Percentiles rank a stretch among this genome's conserved stretches.
These are phyloP conservation scores for Sporophila hypoxantha DNA, from an alignment of 2,113 vertebrate genomes.

Conservation along the genomic window DNA sequence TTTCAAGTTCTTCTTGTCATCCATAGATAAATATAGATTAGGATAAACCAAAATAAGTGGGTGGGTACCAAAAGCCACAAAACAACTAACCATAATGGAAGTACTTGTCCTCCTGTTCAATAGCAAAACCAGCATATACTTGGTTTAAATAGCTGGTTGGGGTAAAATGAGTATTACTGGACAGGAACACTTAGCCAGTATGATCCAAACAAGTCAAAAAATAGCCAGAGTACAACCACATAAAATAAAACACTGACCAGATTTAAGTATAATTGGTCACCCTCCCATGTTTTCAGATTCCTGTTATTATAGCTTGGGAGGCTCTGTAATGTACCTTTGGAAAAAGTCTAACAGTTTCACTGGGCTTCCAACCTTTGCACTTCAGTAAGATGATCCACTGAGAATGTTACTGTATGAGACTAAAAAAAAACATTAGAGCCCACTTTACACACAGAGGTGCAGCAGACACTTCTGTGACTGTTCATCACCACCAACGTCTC, in stretches of 20 bases:
- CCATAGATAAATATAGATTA: slow-evolving; percentile 87
- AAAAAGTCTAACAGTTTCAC: slow-evolving; percentile 17
- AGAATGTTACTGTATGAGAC: not conserved
- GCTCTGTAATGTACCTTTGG: not conserved
- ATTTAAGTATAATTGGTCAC: slow-evolving; percentile 68
- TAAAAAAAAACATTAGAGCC: not conserved
- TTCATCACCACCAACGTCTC: not conserved
- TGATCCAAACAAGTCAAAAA: slow-evolving; percentile 82
- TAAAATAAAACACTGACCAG: slow-evolving; percentile 66
- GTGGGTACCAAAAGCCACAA: slow-evolving; percentile 80
- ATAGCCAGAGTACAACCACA: slow-evolving; percentile 76
- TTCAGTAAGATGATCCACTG: slow-evolving; percentile 7
- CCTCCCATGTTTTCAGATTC: slow-evolving; percentile 57
- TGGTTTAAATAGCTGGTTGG: slow-evolving; percentile 79
- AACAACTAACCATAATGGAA: slow-evolving; percentile 85
- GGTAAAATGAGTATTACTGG: slow-evolving; percentile 66
- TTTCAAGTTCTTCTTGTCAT: slow-evolving; percentile 84
- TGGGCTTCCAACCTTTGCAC: slow-evolving; percentile 23
- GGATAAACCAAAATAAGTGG: slow-evolving; percentile 86
- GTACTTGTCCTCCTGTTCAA: slow-evolving; percentile 71
- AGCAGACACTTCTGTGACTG: not conserved
- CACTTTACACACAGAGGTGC: not conserved
- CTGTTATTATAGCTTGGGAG: slow-evolving; percentile 43
- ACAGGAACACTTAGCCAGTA: slow-evolving; percentile 61
- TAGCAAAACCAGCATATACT: slow-evolving; percentile 80